Conservation (phyloP, 2,888 invertebrate genomes). For the Ectemnius lituratus region DNA sequence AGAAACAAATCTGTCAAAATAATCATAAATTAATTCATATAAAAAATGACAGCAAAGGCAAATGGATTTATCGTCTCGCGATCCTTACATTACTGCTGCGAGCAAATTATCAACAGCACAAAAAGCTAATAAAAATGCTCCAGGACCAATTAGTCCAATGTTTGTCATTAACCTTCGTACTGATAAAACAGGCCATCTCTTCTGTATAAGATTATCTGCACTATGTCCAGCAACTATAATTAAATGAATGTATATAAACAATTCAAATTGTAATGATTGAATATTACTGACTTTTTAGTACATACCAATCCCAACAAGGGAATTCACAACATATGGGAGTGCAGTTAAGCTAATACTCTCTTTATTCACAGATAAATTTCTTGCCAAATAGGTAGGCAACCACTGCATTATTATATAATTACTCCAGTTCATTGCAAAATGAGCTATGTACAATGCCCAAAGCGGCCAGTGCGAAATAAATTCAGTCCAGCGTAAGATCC, state of each 20-base stretch:
- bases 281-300: constrained; percentile 13
- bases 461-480: constrained; percentile 84
- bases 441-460: constrained; percentile 87
- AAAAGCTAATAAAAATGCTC: constrained; percentile 85
- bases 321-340: constrained; percentile 86
- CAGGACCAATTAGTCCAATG: constrained; percentile 86
- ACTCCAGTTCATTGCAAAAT: constrained; percentile 90
- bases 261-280: neutral
- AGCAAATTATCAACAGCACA: constrained; percentile 85
- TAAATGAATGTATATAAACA: neutral
- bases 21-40: neutral
- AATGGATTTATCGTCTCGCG: neutral
- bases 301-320: constrained; percentile 84
- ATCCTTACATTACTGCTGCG: constrained; percentile 83
- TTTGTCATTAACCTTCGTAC: constrained; percentile 86
- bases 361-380: constrained; percentile 83
- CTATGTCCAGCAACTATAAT: constrained; percentile 83
- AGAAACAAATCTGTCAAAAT: constrained; percentile 81
- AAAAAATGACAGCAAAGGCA: neutral
- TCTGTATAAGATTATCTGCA: constrained; percentile 83
- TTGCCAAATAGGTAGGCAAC: constrained; percentile 86
- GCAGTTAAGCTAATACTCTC: constrained; percentile 86
- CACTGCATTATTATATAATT: constrained; percentile 90
- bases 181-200: constrained; percentile 83
- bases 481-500: constrained; percentile 82